These are phyloP conservation scores for Branchinecta lynchi DNA, from an alignment of 1,140 invertebrate genomes.

Conservation along the genomic window DNA sequence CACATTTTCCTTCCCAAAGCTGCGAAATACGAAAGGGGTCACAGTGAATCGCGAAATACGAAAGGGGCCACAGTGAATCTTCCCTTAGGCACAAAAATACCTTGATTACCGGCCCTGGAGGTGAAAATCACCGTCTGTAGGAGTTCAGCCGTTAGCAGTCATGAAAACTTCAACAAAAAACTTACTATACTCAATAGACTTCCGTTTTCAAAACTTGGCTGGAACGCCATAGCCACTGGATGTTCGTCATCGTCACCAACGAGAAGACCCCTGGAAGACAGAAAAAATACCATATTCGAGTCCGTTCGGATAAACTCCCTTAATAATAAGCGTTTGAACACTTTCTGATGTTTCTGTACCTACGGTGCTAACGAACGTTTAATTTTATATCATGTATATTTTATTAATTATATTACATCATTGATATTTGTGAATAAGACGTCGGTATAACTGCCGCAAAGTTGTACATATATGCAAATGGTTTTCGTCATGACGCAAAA, in stretches of 20 bases:
- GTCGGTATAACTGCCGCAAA: no score
- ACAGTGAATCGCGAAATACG: neutral
- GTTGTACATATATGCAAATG: no score
- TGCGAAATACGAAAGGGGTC: neutral
- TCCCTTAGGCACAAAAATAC: neutral
- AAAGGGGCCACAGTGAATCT: neutral
- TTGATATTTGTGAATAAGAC: no score
- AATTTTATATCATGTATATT: no score
- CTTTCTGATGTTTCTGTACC: no score
- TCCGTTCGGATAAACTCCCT: no score
- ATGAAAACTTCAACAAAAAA: neutral
- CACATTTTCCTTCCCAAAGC: neutral
- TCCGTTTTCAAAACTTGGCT: conserved; percentile 3
- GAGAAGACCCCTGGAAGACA: neutral
- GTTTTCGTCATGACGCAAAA: no score
- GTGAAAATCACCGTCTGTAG: neutral
- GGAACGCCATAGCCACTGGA: neutral
- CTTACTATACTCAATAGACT: conserved; percentile 1
- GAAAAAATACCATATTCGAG: neutral
- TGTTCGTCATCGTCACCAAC: neutral
- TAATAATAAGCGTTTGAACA: no score
- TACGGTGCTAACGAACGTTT: no score
- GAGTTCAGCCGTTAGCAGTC: no score
- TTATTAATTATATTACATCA: no score
- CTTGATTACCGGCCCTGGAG: neutral